A percentile compares a stretch with the other conserved stretches of the same genome.
Evolutionary conservation across 2,797 vertebrate genomes (phyloP).

Genomic region (Sebastes baramenuke): DNA sequence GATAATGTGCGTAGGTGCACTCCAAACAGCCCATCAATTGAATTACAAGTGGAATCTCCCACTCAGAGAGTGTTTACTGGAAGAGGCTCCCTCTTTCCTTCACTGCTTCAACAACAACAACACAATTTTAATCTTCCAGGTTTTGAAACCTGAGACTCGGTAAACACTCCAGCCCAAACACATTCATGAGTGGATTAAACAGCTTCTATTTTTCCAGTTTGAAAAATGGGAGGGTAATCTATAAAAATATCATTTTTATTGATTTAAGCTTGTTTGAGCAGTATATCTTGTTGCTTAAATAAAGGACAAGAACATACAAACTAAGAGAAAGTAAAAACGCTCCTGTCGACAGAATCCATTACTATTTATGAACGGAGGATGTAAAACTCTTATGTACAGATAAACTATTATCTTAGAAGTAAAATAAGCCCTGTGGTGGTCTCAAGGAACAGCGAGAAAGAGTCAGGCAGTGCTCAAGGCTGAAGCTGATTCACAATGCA

Average conservation of each 20-base stretch:
- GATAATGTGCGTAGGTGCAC: constrained; percentile 66
- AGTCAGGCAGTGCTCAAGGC: constrained; percentile 61
- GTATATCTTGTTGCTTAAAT: constrained; percentile 39
- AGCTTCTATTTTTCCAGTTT: constrained; percentile 22
- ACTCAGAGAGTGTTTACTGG: constrained; percentile 73
- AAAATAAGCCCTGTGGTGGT: constrained; percentile 41
- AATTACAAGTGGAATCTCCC: constrained; percentile 70
- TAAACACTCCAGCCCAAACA: constrained; percentile 55
- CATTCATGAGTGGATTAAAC: constrained; percentile 34
- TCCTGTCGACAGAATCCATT: constrained; percentile 4
- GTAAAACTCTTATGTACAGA: constrained; percentile 36
- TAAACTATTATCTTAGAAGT: constrained; percentile 33
- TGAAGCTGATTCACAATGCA: constrained; percentile 46
- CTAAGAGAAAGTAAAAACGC: constrained; percentile 24
- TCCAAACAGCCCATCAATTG: constrained; percentile 68
- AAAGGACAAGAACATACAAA: constrained; percentile 40
- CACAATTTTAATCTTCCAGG: constrained; percentile 35
- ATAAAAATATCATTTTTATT: constrained; percentile 64
- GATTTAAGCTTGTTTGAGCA: constrained; percentile 40
- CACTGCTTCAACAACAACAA: constrained; percentile 42
- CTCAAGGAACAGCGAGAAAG: constrained; percentile 14
- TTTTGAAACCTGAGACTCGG: constrained; percentile 54
- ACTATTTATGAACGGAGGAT: constrained; percentile 27
- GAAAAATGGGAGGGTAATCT: constrained; percentile 46
- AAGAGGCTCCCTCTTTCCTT: constrained; percentile 51